Evolutionary conservation across 1,140 invertebrate species (phyloP).

Genomic region (Eufriesea mexicana): DNA sequence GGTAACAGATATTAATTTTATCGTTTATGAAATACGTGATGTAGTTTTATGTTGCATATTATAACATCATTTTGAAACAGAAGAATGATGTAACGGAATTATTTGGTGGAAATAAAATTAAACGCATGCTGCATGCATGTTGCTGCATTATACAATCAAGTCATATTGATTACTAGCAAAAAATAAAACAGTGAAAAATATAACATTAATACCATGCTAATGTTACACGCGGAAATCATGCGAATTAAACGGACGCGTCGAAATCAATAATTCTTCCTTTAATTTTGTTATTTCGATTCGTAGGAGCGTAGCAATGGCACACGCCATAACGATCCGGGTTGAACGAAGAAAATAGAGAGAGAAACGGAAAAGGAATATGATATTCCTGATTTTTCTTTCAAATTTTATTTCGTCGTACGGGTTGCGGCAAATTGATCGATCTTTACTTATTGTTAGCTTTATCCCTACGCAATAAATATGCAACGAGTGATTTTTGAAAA

Average conservation of each 20-base stretch:
- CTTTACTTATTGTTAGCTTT: neutral
- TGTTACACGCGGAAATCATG: slow-evolving; percentile 3
- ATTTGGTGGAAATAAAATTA: slow-evolving; percentile 1
- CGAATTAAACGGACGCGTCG: slow-evolving; percentile 16
- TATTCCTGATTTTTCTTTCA: slow-evolving; percentile 15
- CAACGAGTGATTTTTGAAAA: too few species aligned
- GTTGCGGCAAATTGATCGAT: slow-evolving; percentile 22
- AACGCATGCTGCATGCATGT: neutral
- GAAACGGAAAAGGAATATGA: slow-evolving; percentile 18
- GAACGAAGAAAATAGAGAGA: slow-evolving; percentile 49
- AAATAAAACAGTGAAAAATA: neutral
- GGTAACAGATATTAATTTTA: neutral
- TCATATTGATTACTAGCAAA: neutral
- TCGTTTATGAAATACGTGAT: neutral
- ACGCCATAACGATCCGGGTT: slow-evolving; percentile 24
- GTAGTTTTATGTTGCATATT: neutral
- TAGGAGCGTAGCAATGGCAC: slow-evolving; percentile 26
- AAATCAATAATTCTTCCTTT: slow-evolving; percentile 56
- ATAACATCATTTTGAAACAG: neutral
- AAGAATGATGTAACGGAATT: neutral
- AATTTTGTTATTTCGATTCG: slow-evolving; percentile 51
- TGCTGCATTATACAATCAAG: neutral
- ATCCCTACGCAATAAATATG: neutral
- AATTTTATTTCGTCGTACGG: slow-evolving; percentile 41
- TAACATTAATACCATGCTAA: neutral